phyloP scores from a whole-genome alignment of 2,888 invertebrate species.

The Notodonta ziczac region DNA sequence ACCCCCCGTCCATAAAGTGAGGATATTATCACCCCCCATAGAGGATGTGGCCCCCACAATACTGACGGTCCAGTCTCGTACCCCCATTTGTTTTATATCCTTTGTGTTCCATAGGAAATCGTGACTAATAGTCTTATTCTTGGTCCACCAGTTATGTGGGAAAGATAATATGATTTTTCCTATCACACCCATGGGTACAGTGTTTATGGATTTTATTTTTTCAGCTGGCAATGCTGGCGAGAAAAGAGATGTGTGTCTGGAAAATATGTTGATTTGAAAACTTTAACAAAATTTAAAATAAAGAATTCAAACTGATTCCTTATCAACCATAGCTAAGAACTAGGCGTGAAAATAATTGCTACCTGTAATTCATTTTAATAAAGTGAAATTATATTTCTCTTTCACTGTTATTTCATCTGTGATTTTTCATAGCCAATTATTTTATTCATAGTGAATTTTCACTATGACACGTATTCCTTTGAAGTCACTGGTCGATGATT shows the following conservation, averaged over 20 bases:
- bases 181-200: conserved; percentile 86
- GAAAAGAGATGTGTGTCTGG: conserved; percentile 69
- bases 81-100: conserved; percentile 37
- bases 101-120: conserved; percentile 45
- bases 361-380: too few relatives aligned
- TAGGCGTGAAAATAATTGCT: too few relatives aligned
- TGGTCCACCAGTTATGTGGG: conserved; percentile 12
- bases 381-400: too few relatives aligned
- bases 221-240: conserved; percentile 61
- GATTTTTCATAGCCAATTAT: too few relatives aligned
- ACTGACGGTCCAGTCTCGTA: conserved; percentile 50
- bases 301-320: not conserved
- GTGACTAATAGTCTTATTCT: not conserved
- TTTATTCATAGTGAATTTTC: too few relatives aligned
- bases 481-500: too few relatives aligned
- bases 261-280: conserved; percentile 21
- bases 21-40: conserved; percentile 38
- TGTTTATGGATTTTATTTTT: conserved; percentile 83
- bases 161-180: conserved; percentile 49
- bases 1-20: conserved; percentile 58
- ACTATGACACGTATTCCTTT: too few relatives aligned
- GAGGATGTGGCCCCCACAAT: conserved; percentile 44
- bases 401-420: too few relatives aligned
- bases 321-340: too few relatives aligned
- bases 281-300: not conserved